These are phyloP conservation scores for Turritopsis dohrnii DNA, from an alignment of 30 jellyfish, hydroid and myxozoan species.

Conservation along the genomic window DNA sequence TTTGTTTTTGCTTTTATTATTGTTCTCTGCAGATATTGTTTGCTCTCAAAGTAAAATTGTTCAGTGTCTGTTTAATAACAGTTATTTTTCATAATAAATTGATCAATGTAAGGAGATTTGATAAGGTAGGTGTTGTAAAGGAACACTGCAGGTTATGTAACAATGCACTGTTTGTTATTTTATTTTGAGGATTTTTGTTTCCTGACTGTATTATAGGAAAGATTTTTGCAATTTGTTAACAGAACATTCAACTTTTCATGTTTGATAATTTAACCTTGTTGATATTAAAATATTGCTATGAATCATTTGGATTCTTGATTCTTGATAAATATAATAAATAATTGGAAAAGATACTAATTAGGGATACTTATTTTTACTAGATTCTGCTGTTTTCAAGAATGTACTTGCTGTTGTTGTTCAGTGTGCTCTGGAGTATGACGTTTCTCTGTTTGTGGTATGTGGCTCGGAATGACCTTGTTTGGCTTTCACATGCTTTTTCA, in stretches of 20 bases:
- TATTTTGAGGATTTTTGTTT: too few species aligned
- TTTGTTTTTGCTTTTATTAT: neutral
- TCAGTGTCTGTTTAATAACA: neutral
- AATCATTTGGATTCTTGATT: too few species aligned
- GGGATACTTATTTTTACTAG: neutral
- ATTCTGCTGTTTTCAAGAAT: neutral
- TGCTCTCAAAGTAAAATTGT: neutral
- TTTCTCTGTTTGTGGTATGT: neutral
- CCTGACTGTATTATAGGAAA: too few species aligned
- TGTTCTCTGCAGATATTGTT: neutral
- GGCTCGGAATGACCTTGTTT: conserved; percentile 16
- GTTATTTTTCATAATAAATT: neutral
- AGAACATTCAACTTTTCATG: too few species aligned
- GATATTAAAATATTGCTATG: too few species aligned
- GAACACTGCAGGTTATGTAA: too few species aligned
- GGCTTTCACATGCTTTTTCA: conserved; percentile 64
- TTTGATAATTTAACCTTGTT: too few species aligned
- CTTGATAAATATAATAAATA: too few species aligned
- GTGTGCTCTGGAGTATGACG: neutral
- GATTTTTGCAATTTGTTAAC: too few species aligned
- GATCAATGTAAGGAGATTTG: too few species aligned
- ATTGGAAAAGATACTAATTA: neutral
- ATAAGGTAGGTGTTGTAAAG: too few species aligned
- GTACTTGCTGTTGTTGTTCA: neutral
- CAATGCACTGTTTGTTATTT: too few species aligned